Conservation (phyloP, 2,797 vertebrate genomes). For the Pseudochromis fuscus region DNA sequence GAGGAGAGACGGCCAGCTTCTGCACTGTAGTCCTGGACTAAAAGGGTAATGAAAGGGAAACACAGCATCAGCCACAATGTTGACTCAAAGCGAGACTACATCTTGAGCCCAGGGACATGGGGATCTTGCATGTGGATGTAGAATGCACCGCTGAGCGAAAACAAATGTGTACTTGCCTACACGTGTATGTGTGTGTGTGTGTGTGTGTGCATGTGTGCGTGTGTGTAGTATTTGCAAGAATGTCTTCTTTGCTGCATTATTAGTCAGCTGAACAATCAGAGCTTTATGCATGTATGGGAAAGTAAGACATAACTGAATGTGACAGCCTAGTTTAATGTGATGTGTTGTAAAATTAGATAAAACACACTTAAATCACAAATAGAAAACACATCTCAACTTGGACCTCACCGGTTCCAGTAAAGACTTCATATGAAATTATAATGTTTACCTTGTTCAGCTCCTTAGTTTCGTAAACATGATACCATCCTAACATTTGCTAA, state of each 20-base stretch:
- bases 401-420: not conserved
- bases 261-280: not conserved
- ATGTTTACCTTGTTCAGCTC: not conserved
- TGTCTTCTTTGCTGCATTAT: conserved; percentile 9
- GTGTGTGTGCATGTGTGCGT: conserved; percentile 7
- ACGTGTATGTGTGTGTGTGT: not conserved
- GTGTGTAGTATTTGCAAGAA: not conserved
- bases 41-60: conserved; percentile 14
- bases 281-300: too few species aligned
- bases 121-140: conserved; percentile 49
- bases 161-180: conserved; percentile 15
- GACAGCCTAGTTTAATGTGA: too few species aligned
- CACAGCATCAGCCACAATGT: conserved; percentile 21
- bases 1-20: conserved; percentile 92
- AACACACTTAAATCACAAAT: not conserved
- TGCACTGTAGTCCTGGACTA: conserved; percentile 90
- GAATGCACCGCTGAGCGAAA: conserved; percentile 51
- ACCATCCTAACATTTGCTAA: not conserved
- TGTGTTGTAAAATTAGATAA: not conserved
- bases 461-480: not conserved
- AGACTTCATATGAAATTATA: too few species aligned
- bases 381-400: too few species aligned
- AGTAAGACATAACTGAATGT: too few species aligned
- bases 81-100: conserved; percentile 39
- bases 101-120: conserved; percentile 14